These are phyloP conservation scores for Scytalopus superciliaris DNA, from an alignment of 2,113 vertebrate species.

Conservation along the genomic window DNA sequence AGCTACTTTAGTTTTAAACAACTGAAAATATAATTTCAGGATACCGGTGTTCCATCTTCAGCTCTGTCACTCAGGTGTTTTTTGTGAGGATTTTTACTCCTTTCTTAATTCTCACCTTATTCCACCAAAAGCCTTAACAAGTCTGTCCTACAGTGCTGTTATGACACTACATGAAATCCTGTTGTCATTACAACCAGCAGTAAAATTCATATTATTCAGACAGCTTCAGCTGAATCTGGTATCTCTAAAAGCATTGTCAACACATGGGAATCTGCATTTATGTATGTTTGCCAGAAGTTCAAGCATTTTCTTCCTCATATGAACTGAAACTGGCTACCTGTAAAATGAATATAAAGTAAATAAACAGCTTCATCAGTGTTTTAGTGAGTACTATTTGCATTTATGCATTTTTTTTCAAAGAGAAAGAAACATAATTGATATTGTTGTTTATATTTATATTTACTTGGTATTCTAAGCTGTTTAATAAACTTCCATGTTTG, in stretches of 20 bases:
- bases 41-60: rapidly evolving
- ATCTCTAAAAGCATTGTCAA: neutral
- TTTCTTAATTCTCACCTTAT: neutral
- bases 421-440: neutral
- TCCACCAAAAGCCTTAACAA: neutral
- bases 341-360: neutral
- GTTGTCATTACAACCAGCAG: neutral
- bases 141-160: neutral
- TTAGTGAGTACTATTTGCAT: neutral
- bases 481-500: neutral
- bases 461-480: neutral
- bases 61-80: neutral
- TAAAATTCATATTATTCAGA: neutral
- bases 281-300: neutral
- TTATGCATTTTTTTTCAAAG: neutral
- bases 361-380: neutral
- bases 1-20: neutral
- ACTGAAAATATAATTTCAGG: neutral
- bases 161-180: neutral
- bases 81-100: neutral
- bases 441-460: neutral
- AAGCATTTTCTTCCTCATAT: neutral
- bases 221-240: neutral
- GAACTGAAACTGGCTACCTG: neutral
- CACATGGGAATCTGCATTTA: neutral